Conservation (phyloP, 2,888 invertebrate species). For the Lasiommata megera region DNA sequence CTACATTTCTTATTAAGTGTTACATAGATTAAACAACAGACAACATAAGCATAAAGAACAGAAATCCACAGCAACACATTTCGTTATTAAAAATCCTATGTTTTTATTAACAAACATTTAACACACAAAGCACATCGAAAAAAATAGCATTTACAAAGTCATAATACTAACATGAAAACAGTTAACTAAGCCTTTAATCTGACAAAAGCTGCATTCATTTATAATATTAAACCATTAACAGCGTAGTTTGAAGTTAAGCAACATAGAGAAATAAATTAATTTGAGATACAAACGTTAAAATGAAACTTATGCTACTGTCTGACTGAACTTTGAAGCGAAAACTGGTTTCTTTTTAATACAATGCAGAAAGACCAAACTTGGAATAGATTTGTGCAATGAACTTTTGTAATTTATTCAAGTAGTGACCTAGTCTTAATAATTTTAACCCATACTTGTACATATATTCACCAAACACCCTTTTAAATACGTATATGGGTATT, state of each 20-base stretch:
- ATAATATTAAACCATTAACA: constrained; percentile 16
- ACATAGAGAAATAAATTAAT: constrained; percentile 9
- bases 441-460: no score
- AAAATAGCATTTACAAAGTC: no score
- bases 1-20: no score
- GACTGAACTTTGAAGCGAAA: constrained; percentile 22
- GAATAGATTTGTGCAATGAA: neutral
- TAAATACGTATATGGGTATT: no score
- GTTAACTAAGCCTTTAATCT: constrained; percentile 1
- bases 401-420: neutral
- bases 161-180: neutral
- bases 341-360: constrained; percentile 1
- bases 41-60: no score
- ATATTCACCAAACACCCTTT: no score
- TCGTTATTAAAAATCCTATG: no score
- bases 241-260: constrained; percentile 15
- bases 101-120: neutral
- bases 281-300: constrained; percentile 11
- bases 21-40: no score
- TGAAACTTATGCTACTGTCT: constrained; percentile 11
- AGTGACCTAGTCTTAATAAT: no score
- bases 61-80: no score
- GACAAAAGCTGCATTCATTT: constrained; percentile 7
- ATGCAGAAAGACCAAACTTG: neutral
- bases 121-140: neutral